These are phyloP conservation scores for Hemibagrus wyckioides DNA, from an alignment of 2,113 vertebrate species.

Conservation along the genomic window DNA sequence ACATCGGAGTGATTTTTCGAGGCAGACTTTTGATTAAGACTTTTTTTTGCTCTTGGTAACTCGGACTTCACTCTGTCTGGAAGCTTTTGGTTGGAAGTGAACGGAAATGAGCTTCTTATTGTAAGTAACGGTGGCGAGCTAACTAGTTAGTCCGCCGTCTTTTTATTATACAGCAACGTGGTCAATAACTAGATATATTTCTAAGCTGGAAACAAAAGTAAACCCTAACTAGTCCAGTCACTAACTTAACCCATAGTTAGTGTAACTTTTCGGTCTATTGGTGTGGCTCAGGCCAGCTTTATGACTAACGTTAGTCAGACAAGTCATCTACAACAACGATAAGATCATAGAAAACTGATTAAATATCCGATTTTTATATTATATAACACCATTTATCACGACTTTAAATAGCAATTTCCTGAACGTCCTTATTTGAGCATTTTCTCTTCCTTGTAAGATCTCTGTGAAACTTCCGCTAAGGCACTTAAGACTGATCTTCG, in stretches of 20 bases:
- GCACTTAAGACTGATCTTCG: neutral
- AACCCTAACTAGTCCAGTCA: neutral
- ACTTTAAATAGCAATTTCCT: no score
- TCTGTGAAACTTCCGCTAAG: neutral
- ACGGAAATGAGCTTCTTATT: constrained; percentile 79
- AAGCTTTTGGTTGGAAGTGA: constrained; percentile 19
- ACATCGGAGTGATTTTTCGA: neutral
- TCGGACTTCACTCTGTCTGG: neutral
- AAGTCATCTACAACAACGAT: neutral
- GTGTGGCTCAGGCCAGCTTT: neutral
- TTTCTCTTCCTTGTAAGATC: neutral
- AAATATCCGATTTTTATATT: neutral
- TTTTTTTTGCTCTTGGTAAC: neutral
- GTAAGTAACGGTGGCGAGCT: constrained; percentile 65
- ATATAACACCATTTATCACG: neutral
- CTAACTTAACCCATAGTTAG: neutral
- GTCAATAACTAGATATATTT: no score
- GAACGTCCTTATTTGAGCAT: neutral
- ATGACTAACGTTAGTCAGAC: no score
- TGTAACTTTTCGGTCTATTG: neutral
- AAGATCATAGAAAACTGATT: neutral
- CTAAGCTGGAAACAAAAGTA: no score
- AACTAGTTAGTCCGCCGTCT: neutral
- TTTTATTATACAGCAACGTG: neutral
- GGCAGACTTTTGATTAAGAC: no score